Base-by-base conservation (phyloP, 2,113 vertebrate genomes). In the Pantherophis guttatus region DNA sequence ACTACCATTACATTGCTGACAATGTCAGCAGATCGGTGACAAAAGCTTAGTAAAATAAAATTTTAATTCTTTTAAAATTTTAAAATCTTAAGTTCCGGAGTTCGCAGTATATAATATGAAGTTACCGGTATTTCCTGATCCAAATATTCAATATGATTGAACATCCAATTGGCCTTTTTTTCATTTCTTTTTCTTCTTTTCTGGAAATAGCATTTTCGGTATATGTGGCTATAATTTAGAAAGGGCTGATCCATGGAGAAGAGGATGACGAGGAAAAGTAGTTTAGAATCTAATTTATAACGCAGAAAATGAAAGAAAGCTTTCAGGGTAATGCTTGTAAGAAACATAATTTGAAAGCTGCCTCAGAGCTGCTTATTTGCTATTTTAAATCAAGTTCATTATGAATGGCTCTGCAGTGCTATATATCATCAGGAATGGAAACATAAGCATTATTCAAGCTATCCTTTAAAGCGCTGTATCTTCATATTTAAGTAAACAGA, bases 321-420 rank as follows among this genome's bases (percentile, higher is more conserved):
- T 97, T 94, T 95, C 95, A 94, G 92, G 93, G 75, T 96, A 89
- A 94, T 95, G 59, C 86, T 93, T 92, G 44, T 92, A 93, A 93
- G 93, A 96, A 59, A 86, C 75, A n/a, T 95, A 95, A 96, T 95
- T 96, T 89, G 95, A 94, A 85, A 96, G 75, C 81, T 89, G 87
- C 91, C 95, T 96, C 92, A 92, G 93, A 96, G 89, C 62, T 92
- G 89, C 93, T 91, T 89, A 86, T 89, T 6, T 5, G 8, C 8
- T 48, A 92, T 96, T 97, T 96, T 96, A 96, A 94, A 95, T 94
- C 93, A 91, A 96, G 95, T 95, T 92, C 95, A 93, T 96, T 96
- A 96, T 58, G 33, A 86, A 92, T 86, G 93, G 93, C 62, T 54
- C 86, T 93, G n/a, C 52, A 96, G 55, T 89, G 13, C 92, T 95